Conservation (phyloP, 2,888 invertebrate genomes). For the Heliconius charithonia region DNA sequence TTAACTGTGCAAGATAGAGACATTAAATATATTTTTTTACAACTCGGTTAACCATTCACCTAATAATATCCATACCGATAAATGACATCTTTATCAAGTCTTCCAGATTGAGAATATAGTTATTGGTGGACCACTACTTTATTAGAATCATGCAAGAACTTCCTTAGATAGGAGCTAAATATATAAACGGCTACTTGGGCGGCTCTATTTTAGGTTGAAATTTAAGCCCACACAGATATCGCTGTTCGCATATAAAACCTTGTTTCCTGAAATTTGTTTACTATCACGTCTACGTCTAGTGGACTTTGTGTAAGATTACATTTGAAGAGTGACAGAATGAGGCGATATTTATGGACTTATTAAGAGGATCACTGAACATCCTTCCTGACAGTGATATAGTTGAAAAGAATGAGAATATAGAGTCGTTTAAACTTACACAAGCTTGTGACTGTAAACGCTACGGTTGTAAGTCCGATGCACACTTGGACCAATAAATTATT, state of each 20-base stretch:
- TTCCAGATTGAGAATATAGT: background rate
- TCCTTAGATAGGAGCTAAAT: slow-evolving; percentile 6
- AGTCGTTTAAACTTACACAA: too few relatives aligned
- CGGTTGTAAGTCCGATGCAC: too few relatives aligned
- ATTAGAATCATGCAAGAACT: background rate
- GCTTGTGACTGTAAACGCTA: too few relatives aligned
- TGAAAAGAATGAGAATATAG: background rate
- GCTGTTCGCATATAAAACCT: slow-evolving; percentile 9
- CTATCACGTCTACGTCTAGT: slow-evolving; percentile 29
- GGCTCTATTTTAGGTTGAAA: slow-evolving; percentile 22
- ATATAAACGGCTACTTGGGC: slow-evolving; percentile 15
- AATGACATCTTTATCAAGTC: too few relatives aligned
- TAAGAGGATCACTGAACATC: slow-evolving; percentile 30
- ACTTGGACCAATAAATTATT: too few relatives aligned
- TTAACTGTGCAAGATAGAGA: background rate
- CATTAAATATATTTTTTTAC: background rate
- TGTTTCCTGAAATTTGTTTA: slow-evolving; percentile 23
- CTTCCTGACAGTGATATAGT: background rate
- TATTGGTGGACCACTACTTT: background rate
- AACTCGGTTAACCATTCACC: background rate
- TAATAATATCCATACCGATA: background rate
- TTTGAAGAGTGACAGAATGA: slow-evolving; percentile 29
- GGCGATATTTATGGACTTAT: slow-evolving; percentile 36
- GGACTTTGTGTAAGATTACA: slow-evolving; percentile 34
- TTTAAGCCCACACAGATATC: background rate